These are phyloP conservation scores for Ophiothrix spiculata DNA, from an alignment of 35 echinoderm and acorn worm genomes.

Conservation along the genomic window DNA sequence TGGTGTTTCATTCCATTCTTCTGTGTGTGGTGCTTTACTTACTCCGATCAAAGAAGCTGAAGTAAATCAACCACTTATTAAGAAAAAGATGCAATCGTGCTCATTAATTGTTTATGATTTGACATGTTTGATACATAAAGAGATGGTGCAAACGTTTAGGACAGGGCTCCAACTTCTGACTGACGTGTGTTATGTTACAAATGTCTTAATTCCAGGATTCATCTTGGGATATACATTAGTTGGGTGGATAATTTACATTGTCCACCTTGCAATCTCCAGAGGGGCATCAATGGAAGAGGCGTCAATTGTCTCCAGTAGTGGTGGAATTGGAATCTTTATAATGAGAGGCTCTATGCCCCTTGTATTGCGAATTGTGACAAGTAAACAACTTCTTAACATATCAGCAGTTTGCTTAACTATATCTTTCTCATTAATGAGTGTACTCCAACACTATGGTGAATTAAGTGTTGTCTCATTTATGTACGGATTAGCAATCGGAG, in stretches of 20 bases:
- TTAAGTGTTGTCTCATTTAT: neutral
- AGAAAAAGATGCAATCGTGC: no score
- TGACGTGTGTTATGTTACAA: neutral
- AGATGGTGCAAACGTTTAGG: no score
- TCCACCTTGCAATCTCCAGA: neutral
- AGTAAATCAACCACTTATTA: no score
- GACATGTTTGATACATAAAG: no score
- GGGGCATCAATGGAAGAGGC: neutral
- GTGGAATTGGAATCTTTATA: neutral
- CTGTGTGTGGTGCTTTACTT: neutral
- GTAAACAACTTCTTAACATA: neutral
- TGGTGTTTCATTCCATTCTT: neutral
- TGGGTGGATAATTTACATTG: constrained; percentile 5
- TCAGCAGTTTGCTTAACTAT: neutral
- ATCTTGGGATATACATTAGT: neutral
- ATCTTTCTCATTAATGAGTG: neutral
- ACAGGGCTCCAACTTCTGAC: neutral
- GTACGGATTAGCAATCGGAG: neutral
- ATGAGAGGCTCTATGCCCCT: neutral
- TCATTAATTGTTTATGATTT: no score
- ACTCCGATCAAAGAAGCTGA: neutral
- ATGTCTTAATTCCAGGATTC: neutral
- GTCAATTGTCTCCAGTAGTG: neutral
- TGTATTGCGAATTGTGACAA: neutral
- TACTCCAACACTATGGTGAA: neutral